Evolutionary conservation across 2,797 vertebrate genomes (phyloP), one percentile per base, ranked within the genome.

Genomic region (Dallia pectoralis): DNA sequence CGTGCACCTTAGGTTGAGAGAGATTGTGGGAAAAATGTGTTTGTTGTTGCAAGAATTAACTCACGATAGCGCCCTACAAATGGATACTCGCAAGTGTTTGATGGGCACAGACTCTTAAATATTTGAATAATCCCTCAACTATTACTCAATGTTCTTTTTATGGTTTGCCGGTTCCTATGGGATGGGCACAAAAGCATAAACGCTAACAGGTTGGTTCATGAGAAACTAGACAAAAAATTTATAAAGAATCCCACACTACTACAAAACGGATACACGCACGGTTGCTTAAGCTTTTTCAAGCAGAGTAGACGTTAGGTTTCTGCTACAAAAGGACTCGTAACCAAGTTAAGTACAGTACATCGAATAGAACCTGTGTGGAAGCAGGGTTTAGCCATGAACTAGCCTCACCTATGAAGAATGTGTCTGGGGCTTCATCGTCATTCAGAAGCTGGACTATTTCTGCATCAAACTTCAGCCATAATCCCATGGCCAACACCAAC

Each of bases 391-490:
- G 32, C 27, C 47, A 14, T 44, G 67, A 19, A 48, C 51, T 73
- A 62, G 73, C 95, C 94, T 88, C 92, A 99, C 97, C 97, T 75
- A 96, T 88, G 81, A 95, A 98, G 93, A 96, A 96, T 84, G 94
- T 94, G 72, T 93, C 91, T 0, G 95, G 96, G 65, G 95, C 94
- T 0, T 83, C 92, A 40, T 94, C 90, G 16, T 72, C 83, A 1
- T 90, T 91, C 81, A 94, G 83, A 1, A 95, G 90, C 32, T 84
- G 69, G 72, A 77, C 77, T 0, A 94, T 94, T 67, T 87, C 76
- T 0, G 93, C 89, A 77, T 96, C 95, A 75, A 98, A 96, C 33
- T 95, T 91, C 79, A 99, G 93, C 97, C 97, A 99, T 1, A 99
- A 90, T 77, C 96, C 97, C 71, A 98, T 95, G 2, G 94, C 94